Base-by-base conservation (phyloP, 2,797 vertebrate species). In the Helicolenus hilgendorfi region DNA sequence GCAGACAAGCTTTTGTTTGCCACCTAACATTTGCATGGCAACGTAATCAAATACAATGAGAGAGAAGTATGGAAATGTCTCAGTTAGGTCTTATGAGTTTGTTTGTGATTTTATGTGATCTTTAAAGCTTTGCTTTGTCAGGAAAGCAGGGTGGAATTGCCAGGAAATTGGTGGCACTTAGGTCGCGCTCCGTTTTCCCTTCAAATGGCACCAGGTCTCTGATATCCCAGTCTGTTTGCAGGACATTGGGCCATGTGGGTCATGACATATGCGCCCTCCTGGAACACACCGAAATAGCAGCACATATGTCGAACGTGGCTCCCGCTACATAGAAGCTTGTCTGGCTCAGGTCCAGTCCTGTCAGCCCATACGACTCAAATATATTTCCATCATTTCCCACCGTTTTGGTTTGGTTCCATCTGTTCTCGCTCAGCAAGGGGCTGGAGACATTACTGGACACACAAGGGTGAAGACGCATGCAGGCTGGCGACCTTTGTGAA, bases 371-470 rank as follows among this genome's bases (percentile, higher is more conserved):
- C 49, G 56, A 84, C 84, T 92, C 75, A 84, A 91, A 92, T 84
- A 36, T 80, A 87, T 92, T 94, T 86, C 84, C 89, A 82, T 91
- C 65, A 83, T 92, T 94, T 88, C 81, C 92, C 24, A 63, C 86
- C 53, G 65, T 89, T 95, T 90, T 84, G 70, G 92, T 89, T 84
- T 35, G 69, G 79, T 90, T 95, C 94, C 95, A 96, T 96, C 96
- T 96, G 94, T 83, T 95, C 79, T 79, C 82, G 68, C 90, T 72
- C 90, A 83, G 90, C 33, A 11, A 87, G 92, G 83, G 79, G 73
- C 77, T 75, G 72, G 36, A 83, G 77, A 92, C 70, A 90, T 89
- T 65, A 81, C 79, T 83, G 91, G 89, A 83, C 85, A 81, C 86
- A 84, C 77, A 73, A 62, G 84, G 86, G 82, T 89, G 33, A 78